Conservation (phyloP, 2,113 vertebrate species). For the human region DNA sequence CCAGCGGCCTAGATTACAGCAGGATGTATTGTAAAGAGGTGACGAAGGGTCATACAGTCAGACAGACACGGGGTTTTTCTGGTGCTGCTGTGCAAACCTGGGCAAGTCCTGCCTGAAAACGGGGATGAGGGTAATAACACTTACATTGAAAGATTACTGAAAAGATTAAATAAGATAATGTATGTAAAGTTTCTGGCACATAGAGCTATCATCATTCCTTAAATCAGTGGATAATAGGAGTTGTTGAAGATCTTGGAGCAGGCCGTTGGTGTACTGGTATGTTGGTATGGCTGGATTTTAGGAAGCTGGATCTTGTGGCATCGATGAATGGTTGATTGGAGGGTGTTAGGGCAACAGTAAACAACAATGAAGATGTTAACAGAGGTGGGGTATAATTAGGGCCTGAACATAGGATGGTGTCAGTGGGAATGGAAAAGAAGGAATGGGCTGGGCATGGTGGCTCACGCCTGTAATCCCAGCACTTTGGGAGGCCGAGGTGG, state of each 20-base stretch:
- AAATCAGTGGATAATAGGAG: too few species aligned
- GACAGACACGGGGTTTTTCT: neutral
- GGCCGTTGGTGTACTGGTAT: neutral
- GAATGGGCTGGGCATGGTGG: too few species aligned
- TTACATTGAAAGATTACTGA: neutral
- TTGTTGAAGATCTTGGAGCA: neutral
- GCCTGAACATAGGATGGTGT: neutral
- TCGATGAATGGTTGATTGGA: neutral
- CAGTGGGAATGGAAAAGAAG: neutral
- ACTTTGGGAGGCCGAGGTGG: neutral
- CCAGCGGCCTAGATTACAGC: too few species aligned
- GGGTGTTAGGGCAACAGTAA: neutral
- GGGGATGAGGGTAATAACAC: neutral
- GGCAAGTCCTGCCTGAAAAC: neutral
- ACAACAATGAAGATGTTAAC: neutral
- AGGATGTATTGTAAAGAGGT: neutral
- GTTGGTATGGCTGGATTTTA: neutral
- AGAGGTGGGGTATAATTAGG: neutral
- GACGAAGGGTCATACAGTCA: neutral
- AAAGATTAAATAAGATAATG: neutral
- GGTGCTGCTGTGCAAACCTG: neutral
- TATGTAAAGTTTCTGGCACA: too few species aligned
- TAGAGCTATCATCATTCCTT: too few species aligned
- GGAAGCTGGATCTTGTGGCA: neutral
- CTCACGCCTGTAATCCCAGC: neutral